Base-by-base conservation (phyloP, 2,888 invertebrate species). In the Microchrysa polita region DNA sequence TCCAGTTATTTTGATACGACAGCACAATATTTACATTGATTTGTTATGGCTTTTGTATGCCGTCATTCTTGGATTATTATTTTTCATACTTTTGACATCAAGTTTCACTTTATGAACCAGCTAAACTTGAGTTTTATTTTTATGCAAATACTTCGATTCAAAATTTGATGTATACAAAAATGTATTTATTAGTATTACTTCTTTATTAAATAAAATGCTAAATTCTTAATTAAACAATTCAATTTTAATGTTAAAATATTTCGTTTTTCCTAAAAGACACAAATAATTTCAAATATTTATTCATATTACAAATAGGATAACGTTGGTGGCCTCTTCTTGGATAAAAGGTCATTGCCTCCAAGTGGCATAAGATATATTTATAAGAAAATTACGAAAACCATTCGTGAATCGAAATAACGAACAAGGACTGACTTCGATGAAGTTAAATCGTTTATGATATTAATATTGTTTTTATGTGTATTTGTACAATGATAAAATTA, bases 291-390 rank as follows among this genome's bases (percentile, higher is more conserved):
- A n/a, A 57, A n/a, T 34, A 18, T 57, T 40, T 55, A n/a, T 69
- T 55, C 16, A 69, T 42, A 7, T n/a, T 18, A 14, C 23, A 22
- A 22, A 5, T n/a, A 65, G 65, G 48, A 65, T 10, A 16, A 42
- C 57, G 44, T 20, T 71, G 71, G 42, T 71, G 59, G 67, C 67
- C 55, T 67, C 60, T 74, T 73, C 27, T 18, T 74, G 69, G 72
- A 76, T 7, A 73, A 73, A 59, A 71, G 67, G 63, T 22, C 74
- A 48, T 76, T 76, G 69, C 57, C 76, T 48, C 60, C 74, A 52
- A 55, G 27, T 65, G 74, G 76, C 61, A 57, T 76, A 59, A 73
- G 61, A 34, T 76, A 74, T 63, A 57, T 76, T 63, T 75, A 74
- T 69, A 53, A 67, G 18, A 76, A 74, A 67, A 71, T 76, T 34